Conservation (phyloP, 1,140 invertebrate species). For the Philopotamus ludificatus region DNA sequence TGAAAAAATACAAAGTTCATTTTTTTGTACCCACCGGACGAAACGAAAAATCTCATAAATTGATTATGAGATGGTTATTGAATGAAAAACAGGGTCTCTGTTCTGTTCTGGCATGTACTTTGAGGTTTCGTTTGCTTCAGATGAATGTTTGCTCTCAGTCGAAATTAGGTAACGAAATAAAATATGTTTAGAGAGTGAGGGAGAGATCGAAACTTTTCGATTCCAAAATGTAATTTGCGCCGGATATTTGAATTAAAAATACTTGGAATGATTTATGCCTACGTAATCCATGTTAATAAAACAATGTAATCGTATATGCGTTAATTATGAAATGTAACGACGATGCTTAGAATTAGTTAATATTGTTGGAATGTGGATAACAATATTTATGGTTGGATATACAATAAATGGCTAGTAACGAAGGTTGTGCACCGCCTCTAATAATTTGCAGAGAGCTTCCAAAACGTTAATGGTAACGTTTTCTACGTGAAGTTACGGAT, state of each 20-base stretch:
- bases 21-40: constrained; percentile 15
- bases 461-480: constrained; percentile 6
- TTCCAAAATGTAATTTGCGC: neutral
- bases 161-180: constrained; percentile 27
- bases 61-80: constrained; percentile 41
- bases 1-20: too few relatives aligned
- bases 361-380: too few relatives aligned
- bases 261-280: too few relatives aligned
- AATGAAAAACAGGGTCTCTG: constrained; percentile 17
- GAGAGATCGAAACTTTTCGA: neutral
- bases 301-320: too few relatives aligned
- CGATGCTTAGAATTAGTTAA: too few relatives aligned
- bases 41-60: constrained; percentile 39
- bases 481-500: neutral
- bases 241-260: too few relatives aligned
- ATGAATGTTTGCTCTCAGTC: constrained; percentile 17
- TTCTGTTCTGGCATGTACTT: neutral
- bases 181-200: constrained; percentile 8
- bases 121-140: constrained; percentile 7
- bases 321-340: too few relatives aligned
- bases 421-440: constrained; percentile 20
- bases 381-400: constrained; percentile 7
- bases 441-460: constrained; percentile 18
- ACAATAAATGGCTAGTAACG: constrained; percentile 11
- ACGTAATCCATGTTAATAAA: constrained; percentile 5